Conservation (phyloP, 2,797 vertebrate species). For the Onychomys arenicola region DNA sequence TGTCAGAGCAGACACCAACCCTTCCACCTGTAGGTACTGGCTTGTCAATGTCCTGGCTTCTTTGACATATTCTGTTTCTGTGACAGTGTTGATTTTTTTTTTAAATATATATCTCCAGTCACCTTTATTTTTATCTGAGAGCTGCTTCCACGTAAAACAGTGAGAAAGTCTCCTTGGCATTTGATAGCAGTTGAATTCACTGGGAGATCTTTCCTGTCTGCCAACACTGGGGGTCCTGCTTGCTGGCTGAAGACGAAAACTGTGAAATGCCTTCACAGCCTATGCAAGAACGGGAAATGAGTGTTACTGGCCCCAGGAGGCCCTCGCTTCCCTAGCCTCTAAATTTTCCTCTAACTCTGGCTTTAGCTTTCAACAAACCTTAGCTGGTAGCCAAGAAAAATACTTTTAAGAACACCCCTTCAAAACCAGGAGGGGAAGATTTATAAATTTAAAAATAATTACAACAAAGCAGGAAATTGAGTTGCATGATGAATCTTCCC, state of each 20-base stretch:
- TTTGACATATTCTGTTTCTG: conserved; percentile 8
- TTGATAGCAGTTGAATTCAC: neutral
- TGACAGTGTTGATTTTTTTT: neutral
- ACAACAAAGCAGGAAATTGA: conserved; percentile 22
- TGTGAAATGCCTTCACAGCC: conserved; percentile 29
- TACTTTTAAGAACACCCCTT: conserved; percentile 71
- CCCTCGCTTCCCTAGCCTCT: conserved; percentile 59
- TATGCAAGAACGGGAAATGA: conserved; percentile 43
- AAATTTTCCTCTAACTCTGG: conserved; percentile 72
- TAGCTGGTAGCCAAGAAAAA: conserved; percentile 81
- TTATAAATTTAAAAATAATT: conserved; percentile 74
- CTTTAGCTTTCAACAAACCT: conserved; percentile 74
- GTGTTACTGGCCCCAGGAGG: conserved; percentile 50
- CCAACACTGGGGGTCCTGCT: neutral
- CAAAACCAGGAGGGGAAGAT: conserved; percentile 51
- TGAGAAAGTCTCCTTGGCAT: neutral
- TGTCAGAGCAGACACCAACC: neutral
- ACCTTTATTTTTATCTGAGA: neutral
- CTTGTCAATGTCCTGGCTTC: neutral
- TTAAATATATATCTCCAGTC: neutral
- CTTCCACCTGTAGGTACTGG: neutral
- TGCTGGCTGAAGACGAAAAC: conserved; percentile 16
- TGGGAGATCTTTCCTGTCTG: conserved; percentile 20
- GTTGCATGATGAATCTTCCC: neutral
- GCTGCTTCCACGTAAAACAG: neutral